Conservation (phyloP, 1,140 invertebrate species). For the Samia ricini region DNA sequence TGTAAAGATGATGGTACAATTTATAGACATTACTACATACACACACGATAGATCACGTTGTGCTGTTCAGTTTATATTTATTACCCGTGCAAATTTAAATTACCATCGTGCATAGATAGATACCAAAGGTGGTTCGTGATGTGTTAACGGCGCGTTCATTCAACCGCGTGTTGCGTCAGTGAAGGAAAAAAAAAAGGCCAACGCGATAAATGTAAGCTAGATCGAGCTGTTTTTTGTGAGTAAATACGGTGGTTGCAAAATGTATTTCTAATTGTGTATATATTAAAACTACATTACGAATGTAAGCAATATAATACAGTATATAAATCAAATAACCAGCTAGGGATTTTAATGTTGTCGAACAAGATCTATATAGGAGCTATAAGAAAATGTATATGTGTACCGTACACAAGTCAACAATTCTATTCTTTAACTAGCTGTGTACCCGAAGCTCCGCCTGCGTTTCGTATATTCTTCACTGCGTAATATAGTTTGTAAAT, state of each 20-base stretch:
- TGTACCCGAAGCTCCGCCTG: no score
- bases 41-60: constrained; percentile 9
- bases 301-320: background rate
- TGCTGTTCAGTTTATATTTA: constrained; percentile 12
- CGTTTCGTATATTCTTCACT: no score
- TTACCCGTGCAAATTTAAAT: constrained; percentile 16
- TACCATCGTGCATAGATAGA: constrained; percentile 4
- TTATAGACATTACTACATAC: background rate
- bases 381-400: no score
- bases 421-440: no score
- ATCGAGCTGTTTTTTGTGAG: background rate
- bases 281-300: background rate
- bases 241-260: background rate
- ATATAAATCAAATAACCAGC: background rate
- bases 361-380: no score
- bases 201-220: background rate
- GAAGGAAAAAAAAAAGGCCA: constrained; percentile 5
- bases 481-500: no score
- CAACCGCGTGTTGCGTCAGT: constrained; percentile 15
- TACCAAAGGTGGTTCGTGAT: background rate
- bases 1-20: background rate
- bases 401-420: no score
- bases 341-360: no score
- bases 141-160: constrained; percentile 11
- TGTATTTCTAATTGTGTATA: background rate